Conservation (phyloP, 2,888 invertebrate genomes). For the Tillus elongatus region DNA sequence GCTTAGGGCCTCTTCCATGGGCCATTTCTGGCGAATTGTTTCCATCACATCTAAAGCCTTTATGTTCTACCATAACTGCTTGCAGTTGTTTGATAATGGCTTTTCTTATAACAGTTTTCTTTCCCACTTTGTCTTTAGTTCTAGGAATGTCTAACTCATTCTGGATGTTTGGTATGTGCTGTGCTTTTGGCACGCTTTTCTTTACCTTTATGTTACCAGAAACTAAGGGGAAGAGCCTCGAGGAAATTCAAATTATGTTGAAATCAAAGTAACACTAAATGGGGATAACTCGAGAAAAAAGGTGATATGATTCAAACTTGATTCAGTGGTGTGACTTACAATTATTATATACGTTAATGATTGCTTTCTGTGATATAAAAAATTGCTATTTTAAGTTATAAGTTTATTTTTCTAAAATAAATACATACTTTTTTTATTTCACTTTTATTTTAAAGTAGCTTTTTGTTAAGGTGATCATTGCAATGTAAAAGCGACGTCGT, state of each 20-base stretch:
- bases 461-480: too few relatives aligned
- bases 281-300: too few relatives aligned
- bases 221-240: slow-evolving; percentile 22
- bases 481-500: too few relatives aligned
- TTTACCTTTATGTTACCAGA: slow-evolving; percentile 18
- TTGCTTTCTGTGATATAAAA: too few relatives aligned
- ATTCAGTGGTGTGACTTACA: too few relatives aligned
- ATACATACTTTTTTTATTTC: too few relatives aligned
- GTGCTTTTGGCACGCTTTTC: slow-evolving; percentile 15
- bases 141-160: slow-evolving; percentile 20
- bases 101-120: slow-evolving; percentile 6
- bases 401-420: too few relatives aligned
- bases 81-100: neutral
- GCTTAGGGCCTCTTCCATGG: slow-evolving; percentile 68
- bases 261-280: too few relatives aligned
- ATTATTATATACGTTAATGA: too few relatives aligned
- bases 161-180: slow-evolving; percentile 18
- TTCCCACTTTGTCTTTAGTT: slow-evolving; percentile 19
- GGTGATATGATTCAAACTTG: too few relatives aligned
- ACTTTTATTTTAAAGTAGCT: too few relatives aligned
- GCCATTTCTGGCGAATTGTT: slow-evolving; percentile 71
- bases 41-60: slow-evolving; percentile 64
- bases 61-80: slow-evolving; percentile 58
- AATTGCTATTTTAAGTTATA: too few relatives aligned
- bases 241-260: slow-evolving; percentile 16